A percentile compares a stretch with the other conserved stretches of the same genome.
Conservation (phyloP, 1,140 invertebrate species). For the Aphaenogaster floridana region DNA sequence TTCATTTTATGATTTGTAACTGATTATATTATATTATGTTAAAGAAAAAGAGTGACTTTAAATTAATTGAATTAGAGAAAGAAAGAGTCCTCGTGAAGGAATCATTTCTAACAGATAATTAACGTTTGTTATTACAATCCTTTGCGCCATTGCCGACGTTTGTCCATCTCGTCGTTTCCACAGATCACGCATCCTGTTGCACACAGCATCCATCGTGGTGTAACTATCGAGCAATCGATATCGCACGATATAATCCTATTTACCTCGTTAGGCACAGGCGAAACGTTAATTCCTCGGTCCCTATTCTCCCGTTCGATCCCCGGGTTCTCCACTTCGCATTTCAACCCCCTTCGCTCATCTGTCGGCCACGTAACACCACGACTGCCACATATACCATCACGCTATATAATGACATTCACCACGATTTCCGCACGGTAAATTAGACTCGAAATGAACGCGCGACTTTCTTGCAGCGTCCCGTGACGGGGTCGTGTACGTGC, state of each 20-base stretch:
- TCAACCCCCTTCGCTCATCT: constrained; percentile 43
- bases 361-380: constrained; percentile 64
- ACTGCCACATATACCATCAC: constrained; percentile 55
- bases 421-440: constrained; percentile 72
- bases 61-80: background rate
- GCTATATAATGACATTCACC: constrained; percentile 69
- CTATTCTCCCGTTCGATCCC: constrained; percentile 32
- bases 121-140: constrained; percentile 5
- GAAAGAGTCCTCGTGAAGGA: background rate
- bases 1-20: background rate
- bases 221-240: constrained; percentile 67
- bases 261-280: constrained; percentile 70
- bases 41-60: background rate
- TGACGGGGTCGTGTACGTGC: constrained; percentile 56
- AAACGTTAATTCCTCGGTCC: constrained; percentile 70
- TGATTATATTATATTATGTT: too few species aligned
- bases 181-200: constrained; percentile 41
- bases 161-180: constrained; percentile 22
- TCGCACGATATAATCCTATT: constrained; percentile 72
- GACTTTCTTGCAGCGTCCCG: constrained; percentile 73
- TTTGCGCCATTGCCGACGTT: background rate
- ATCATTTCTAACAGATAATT: background rate
- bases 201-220: constrained; percentile 9
- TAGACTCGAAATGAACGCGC: constrained; percentile 75
- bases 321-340: constrained; percentile 14